Conservation (phyloP, 64 coral and sea anemone genomes). For the Exaiptasia diaphana region DNA sequence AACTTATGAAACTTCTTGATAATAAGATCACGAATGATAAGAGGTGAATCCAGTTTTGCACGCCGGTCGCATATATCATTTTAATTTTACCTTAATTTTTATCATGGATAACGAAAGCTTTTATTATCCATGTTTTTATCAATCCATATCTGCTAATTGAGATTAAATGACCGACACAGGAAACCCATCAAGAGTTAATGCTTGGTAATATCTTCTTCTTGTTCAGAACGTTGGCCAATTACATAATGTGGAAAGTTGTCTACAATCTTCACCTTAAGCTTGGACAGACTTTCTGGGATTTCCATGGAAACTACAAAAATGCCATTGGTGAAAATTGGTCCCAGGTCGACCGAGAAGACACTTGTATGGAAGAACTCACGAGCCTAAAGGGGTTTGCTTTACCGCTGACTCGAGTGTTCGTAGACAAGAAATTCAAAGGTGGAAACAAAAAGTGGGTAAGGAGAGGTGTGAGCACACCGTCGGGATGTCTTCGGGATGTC, state of each 20-base stretch:
- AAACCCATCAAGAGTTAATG: too few relatives aligned
- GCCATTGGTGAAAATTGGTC: conserved; percentile 3
- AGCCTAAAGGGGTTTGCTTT: conserved; percentile 23
- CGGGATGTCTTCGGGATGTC: too few relatives aligned
- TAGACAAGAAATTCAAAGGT: conserved; percentile 45
- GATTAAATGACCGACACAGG: too few relatives aligned
- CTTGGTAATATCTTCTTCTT: too few relatives aligned
- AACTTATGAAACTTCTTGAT: not conserved
- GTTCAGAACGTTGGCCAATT: conserved; percentile 35
- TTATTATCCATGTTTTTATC: too few relatives aligned
- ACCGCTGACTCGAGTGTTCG: conserved; percentile 36
- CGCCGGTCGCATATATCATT: not conserved
- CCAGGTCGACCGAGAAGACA: conserved; percentile 16
- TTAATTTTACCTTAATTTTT: too few relatives aligned
- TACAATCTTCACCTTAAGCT: conserved; percentile 13
- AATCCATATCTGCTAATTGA: too few relatives aligned
- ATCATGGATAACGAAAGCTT: too few relatives aligned
- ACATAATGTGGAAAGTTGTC: conserved; percentile 56
- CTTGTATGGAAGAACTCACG: conserved; percentile 32
- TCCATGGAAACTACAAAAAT: conserved; percentile 2
- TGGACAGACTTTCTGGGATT: not conserved
- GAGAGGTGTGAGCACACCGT: too few relatives aligned
- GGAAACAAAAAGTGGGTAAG: conserved; percentile 34
- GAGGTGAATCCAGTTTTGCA: not conserved
- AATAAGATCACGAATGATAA: not conserved